These are phyloP conservation scores for Drosophila bocki DNA, from an alignment of 1,140 invertebrate species.

Conservation along the genomic window DNA sequence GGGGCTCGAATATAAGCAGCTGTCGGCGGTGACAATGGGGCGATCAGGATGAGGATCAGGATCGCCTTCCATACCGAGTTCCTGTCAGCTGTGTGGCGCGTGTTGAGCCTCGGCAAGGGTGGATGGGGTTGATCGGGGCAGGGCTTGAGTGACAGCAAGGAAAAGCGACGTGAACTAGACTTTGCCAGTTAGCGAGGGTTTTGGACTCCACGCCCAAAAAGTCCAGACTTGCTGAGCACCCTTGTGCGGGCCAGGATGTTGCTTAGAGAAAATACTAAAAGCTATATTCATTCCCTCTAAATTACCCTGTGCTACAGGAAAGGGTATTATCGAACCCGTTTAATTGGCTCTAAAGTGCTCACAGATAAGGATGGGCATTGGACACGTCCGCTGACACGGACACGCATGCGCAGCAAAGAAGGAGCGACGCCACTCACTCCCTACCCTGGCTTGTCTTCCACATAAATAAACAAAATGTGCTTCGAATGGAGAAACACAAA, in stretches of 20 bases:
- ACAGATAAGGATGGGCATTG: conserved; percentile 48
- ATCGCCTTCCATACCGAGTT: conserved; percentile 41
- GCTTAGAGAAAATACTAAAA: too few relatives aligned
- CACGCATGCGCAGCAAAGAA: conserved; percentile 44
- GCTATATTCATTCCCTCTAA: too few relatives aligned
- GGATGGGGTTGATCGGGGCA: conserved; percentile 11
- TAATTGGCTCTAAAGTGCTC: conserved; percentile 68
- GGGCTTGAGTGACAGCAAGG: conserved; percentile 53
- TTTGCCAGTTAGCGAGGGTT: conserved; percentile 5
- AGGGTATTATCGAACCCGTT: conserved; percentile 53
- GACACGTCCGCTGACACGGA: conserved; percentile 54
- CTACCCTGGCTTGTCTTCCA: neutral
- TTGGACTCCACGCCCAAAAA: neutral
- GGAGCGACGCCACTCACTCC: conserved; percentile 38
- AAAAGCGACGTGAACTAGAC: conserved; percentile 26
- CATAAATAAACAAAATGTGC: conserved; percentile 68
- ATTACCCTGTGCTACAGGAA: neutral
- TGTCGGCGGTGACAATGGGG: conserved; percentile 39
- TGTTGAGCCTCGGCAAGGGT: conserved; percentile 39
- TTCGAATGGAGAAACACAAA: conserved; percentile 46
- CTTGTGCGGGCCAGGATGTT: neutral
- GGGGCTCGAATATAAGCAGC: conserved; percentile 37
- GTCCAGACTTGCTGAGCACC: neutral
- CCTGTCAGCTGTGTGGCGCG: conserved; percentile 74
- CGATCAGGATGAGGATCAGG: conserved; percentile 42